phyloP scores from a whole-genome alignment of 2,888 invertebrate species.

The Dioctria rufipes region DNA sequence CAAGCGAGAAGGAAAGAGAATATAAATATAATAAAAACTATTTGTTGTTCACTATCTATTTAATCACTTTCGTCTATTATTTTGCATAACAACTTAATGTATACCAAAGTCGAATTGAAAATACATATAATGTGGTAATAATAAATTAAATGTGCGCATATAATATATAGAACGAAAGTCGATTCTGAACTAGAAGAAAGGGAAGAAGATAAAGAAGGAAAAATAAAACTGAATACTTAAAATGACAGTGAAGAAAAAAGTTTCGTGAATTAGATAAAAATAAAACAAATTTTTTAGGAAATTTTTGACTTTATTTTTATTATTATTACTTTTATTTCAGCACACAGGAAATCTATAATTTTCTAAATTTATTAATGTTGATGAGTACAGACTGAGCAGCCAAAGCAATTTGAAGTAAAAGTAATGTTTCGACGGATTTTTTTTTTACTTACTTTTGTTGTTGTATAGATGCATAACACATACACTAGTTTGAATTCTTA shows the following conservation, averaged over 20 bases:
- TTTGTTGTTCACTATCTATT: constrained; percentile 41
- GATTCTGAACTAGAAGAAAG: neutral
- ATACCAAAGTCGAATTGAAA: constrained; percentile 6
- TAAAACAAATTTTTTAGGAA: too few species aligned
- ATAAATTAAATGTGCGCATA: neutral
- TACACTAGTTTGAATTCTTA: neutral
- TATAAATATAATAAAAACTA: constrained; percentile 3
- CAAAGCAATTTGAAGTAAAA: neutral
- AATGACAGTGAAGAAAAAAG: too few species aligned
- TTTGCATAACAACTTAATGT: constrained; percentile 7
- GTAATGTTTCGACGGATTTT: neutral
- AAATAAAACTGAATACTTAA: neutral
- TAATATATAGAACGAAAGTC: neutral
- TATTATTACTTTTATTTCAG: too few species aligned
- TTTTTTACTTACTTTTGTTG: neutral
- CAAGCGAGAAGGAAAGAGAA: neutral
- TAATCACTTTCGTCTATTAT: neutral
- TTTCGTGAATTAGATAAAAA: too few species aligned
- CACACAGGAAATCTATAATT: too few species aligned
- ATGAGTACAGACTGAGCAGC: neutral
- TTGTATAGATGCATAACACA: neutral
- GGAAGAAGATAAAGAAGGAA: neutral
- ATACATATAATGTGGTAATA: constrained; percentile 3
- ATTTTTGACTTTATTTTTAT: too few species aligned
- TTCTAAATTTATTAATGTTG: too few species aligned